Percentiles rank a stretch among this genome's conserved stretches.
phyloP scores from a whole-genome alignment of 2,113 vertebrate genomes.

The Vulpes vulpes region DNA sequence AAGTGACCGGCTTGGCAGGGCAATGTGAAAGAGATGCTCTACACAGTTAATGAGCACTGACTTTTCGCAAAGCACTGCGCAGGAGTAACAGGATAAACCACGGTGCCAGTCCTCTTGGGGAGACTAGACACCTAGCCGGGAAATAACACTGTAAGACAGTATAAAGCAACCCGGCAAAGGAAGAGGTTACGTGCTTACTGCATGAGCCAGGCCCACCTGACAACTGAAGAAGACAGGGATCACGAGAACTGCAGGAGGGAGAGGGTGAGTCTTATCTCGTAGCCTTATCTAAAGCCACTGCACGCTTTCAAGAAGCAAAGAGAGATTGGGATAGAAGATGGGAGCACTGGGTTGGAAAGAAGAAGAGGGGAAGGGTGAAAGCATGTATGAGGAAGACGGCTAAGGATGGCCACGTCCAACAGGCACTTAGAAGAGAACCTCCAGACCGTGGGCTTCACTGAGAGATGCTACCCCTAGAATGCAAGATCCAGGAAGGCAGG shows the following conservation, averaged over 20 bases:
- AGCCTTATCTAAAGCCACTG: neutral
- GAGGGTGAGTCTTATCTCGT: neutral
- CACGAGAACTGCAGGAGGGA: neutral
- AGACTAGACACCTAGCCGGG: neutral
- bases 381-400: neutral
- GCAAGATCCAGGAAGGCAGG: neutral
- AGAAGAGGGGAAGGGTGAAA: neutral
- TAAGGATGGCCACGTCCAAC: neutral
- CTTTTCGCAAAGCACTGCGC: neutral
- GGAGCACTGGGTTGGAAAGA: fast-evolving
- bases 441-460: neutral
- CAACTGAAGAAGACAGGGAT: neutral
- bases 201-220: neutral
- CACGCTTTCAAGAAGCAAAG: neutral
- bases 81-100: neutral
- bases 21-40: neutral
- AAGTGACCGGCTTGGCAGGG: neutral
- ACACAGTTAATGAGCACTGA: neutral
- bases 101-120: neutral
- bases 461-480: neutral
- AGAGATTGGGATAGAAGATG: neutral
- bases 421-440: neutral
- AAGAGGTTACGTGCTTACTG: neutral
- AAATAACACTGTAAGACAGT: neutral
- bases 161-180: neutral